Percentiles rank a stretch among this genome's conserved stretches.
phyloP scores from a whole-genome alignment of 2,888 invertebrate genomes.

The Diachrysia chrysitis region DNA sequence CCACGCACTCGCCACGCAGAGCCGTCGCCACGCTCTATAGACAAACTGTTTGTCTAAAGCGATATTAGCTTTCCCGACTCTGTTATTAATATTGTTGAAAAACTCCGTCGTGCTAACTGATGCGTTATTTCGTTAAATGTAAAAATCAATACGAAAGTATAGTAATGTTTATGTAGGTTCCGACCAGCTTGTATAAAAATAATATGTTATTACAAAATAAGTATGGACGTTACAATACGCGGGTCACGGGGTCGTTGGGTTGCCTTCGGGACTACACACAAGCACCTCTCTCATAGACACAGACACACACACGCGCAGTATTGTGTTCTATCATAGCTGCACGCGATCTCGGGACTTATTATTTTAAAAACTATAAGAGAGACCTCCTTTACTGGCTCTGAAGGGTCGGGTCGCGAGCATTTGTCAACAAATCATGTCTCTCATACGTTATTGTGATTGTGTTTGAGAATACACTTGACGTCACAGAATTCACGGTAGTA shows the following conservation, averaged over 20 bases:
- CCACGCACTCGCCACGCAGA: slow-evolving; percentile 58
- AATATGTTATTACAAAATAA: slow-evolving; percentile 50
- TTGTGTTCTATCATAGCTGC: slow-evolving; percentile 61
- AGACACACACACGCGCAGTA: slow-evolving; percentile 53
- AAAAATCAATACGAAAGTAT: background rate
- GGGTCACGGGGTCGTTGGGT: slow-evolving; percentile 58
- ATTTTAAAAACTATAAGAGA: slow-evolving; percentile 74
- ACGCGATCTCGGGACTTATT: slow-evolving; percentile 64
- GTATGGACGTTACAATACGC: slow-evolving; percentile 53
- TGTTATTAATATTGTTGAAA: slow-evolving; percentile 61
- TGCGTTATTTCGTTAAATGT: slow-evolving; percentile 14
- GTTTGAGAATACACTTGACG: slow-evolving; percentile 46
- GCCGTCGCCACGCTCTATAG: slow-evolving; percentile 60
- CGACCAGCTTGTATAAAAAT: slow-evolving; percentile 39
- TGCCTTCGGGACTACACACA: slow-evolving; percentile 39
- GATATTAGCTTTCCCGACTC: slow-evolving; percentile 74
- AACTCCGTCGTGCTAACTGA: slow-evolving; percentile 12
- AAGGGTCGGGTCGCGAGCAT: slow-evolving; percentile 67
- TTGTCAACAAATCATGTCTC: slow-evolving; percentile 81
- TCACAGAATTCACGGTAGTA: slow-evolving; percentile 23
- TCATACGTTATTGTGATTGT: slow-evolving; percentile 69
- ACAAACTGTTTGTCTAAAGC: slow-evolving; percentile 77
- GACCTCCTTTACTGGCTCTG: slow-evolving; percentile 64
- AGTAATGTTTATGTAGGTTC: slow-evolving; percentile 33
- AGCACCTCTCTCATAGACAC: slow-evolving; percentile 59